Evolutionary conservation across 1,140 invertebrate species (phyloP).

Genomic region (Sminthurinus signatus): DNA sequence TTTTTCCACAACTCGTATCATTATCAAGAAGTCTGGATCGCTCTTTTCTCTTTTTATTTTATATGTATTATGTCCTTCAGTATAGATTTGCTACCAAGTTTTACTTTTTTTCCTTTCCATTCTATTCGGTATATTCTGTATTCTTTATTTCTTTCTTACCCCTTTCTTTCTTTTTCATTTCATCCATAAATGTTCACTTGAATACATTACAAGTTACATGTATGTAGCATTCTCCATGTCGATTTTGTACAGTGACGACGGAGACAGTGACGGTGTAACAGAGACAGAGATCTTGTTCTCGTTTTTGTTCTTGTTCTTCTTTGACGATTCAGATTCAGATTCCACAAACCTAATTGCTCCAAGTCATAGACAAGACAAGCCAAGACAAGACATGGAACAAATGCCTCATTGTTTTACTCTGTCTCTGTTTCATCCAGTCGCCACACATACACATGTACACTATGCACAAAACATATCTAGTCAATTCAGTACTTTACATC

Average conservation of each 20-base stretch:
- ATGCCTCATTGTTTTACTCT: constrained; percentile 6
- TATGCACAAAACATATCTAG: no score
- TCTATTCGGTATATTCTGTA: neutral
- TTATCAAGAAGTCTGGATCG: neutral
- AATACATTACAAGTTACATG: no score
- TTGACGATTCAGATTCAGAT: neutral
- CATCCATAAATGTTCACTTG: no score
- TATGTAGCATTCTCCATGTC: no score
- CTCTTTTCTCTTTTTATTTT: neutral
- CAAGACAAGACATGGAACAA: no score
- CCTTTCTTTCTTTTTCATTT: no score
- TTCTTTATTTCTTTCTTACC: neutral
- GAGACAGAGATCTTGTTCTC: constrained; percentile 1
- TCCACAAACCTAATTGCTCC: constrained; percentile 1
- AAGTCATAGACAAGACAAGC: neutral
- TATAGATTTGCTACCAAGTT: no score
- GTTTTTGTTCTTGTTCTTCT: neutral
- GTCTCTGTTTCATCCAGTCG: neutral
- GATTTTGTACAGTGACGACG: no score
- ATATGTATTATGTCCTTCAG: neutral
- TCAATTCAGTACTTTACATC: no score
- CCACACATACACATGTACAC: neutral
- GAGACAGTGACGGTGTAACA: no score
- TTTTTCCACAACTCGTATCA: neutral
- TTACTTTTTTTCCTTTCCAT: neutral